Base-by-base conservation (phyloP, 2,888 invertebrate species). In the Amaurobius ferox region DNA sequence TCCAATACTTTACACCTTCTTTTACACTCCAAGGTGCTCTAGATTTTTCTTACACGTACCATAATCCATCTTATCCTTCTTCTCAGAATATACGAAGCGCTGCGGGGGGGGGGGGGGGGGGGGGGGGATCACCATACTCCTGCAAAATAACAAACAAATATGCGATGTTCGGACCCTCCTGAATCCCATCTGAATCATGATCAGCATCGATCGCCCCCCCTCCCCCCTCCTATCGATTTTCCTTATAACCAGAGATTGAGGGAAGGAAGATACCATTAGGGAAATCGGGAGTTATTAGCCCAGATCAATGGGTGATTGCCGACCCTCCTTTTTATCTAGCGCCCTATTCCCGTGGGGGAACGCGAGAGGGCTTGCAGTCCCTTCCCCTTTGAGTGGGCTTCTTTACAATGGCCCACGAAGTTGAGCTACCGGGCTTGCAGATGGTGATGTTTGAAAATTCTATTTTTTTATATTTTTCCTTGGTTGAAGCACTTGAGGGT, bases 261-360 rank as follows among this genome's bases (percentile, higher is more conserved):
- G 72, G 48, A 76, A 71, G 77, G 67, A 77, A 77, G 77, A 77
- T 85, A 78, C 83, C 83, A 85, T 85, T 85, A 85, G 83, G 83
- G 83, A 85, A 85, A 85, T 85, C 83, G 83, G 71, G 70, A 85
- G 83, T 85, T 85, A 85, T 85, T 85, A 85, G 77, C 77, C 72
- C 67, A 85, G 83, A 85, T 85, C 83, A 85, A 85, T 85, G 78
- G 77, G 72, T 72, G 83, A 85, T 77, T 70, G 77, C 72, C 78
- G 71, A 62, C 70, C 64, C 62, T 81, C 74, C 74, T 73, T 83
- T 83, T 83, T 83, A 83, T 83, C 81, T 83, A 40, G 28, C 28
- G 55, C 55, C 70, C 35, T 68, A 67, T 39, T 55, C 76, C 77
- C 77, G 32, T 32, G 66, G 66, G 66, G 16, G 35, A 32, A 29